These are phyloP conservation scores for Lucinisca nassula DNA, from an alignment of 2,888 invertebrate genomes.

Conservation along the genomic window DNA sequence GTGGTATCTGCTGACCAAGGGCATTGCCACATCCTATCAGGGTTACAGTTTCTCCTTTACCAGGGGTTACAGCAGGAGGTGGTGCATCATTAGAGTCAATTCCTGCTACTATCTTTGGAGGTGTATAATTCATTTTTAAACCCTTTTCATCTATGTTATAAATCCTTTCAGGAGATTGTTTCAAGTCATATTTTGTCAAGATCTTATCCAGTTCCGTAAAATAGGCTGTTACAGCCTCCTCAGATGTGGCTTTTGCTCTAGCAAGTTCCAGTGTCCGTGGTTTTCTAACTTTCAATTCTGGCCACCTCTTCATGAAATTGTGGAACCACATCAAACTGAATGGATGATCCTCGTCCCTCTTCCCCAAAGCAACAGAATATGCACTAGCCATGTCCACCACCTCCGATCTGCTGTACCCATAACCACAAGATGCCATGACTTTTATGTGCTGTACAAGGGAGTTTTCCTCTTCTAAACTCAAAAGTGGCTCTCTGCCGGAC, in stretches of 20 bases:
- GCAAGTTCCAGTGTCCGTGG: neutral
- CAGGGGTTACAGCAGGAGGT: conserved; percentile 8
- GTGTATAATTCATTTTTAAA: conserved; percentile 7
- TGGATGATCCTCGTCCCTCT: neutral
- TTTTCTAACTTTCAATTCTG: neutral
- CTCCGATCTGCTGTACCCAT: neutral
- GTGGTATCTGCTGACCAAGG: conserved; percentile 8
- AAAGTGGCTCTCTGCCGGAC: neutral
- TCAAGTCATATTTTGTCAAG: conserved; percentile 34
- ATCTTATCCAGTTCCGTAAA: conserved; percentile 32
- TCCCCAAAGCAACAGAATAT: neutral
- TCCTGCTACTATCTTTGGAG: conserved; percentile 8
- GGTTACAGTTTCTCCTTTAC: neutral
- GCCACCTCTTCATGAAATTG: neutral
- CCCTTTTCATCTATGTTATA: conserved; percentile 47
- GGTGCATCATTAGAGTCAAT: neutral
- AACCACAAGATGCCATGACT: conserved; percentile 5
- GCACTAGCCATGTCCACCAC: neutral
- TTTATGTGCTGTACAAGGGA: neutral
- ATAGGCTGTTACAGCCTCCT: conserved; percentile 21
- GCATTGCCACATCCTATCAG: neutral
- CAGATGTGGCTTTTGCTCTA: conserved; percentile 39
- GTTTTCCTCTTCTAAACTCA: neutral
- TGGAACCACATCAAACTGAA: neutral
- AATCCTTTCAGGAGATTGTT: conserved; percentile 25